A percentile compares a stretch with the other conserved stretches of the same genome.
phyloP scores from a whole-genome alignment of 2,113 vertebrate genomes.

The Balaeniceps rex region DNA sequence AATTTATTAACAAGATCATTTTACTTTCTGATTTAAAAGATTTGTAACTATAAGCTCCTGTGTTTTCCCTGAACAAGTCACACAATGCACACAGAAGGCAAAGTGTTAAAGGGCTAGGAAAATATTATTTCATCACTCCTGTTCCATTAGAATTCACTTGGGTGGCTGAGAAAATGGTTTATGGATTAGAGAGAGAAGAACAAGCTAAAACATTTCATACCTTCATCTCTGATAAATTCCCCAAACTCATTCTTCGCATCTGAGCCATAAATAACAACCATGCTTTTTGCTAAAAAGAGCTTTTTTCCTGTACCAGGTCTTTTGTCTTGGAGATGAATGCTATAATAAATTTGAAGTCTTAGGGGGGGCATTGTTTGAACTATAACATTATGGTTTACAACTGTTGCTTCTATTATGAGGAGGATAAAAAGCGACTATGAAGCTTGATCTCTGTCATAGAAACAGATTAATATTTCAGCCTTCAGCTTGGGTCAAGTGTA shows the following conservation, averaged over 20 bases:
- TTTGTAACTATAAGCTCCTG: constrained; percentile 61
- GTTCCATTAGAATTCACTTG: constrained; percentile 91
- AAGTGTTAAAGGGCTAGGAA: constrained; percentile 84
- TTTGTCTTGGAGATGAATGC: constrained; percentile 87
- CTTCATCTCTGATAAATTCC: constrained; percentile 89
- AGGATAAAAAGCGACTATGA: constrained; percentile 77
- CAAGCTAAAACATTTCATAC: constrained; percentile 89
- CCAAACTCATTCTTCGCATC: constrained; percentile 88
- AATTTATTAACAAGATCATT: constrained; percentile 59
- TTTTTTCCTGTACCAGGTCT: constrained; percentile 80
- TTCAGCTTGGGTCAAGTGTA: constrained; percentile 80
- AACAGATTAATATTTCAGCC: constrained; percentile 83
- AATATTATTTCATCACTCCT: constrained; percentile 88
- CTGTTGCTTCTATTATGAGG: constrained; percentile 83
- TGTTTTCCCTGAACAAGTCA: constrained; percentile 61
- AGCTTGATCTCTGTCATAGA: constrained; percentile 81
- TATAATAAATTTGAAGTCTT: constrained; percentile 87
- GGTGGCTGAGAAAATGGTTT: constrained; percentile 88
- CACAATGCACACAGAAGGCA: constrained; percentile 75
- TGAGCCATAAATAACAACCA: constrained; percentile 87
- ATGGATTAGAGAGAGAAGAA: constrained; percentile 87
- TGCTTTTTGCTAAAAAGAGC: constrained; percentile 84
- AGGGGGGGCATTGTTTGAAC: constrained; percentile 83
- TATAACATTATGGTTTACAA: constrained; percentile 87
- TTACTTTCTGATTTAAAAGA: constrained; percentile 65